phyloP scores from a whole-genome alignment of 1,140 invertebrate genomes.

The Ooceraea biroi region DNA sequence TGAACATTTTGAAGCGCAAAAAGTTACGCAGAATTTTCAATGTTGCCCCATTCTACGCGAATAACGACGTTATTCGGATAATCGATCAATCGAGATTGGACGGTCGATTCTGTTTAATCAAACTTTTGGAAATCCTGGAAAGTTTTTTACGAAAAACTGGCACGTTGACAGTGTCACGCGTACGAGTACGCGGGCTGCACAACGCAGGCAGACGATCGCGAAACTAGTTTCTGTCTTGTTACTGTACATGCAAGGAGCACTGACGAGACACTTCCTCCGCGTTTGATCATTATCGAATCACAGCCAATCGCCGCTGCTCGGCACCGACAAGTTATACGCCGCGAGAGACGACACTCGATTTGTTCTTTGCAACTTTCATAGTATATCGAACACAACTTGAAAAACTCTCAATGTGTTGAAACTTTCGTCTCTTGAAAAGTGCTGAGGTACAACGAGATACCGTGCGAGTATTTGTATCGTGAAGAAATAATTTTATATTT shows the following conservation, averaged over 20 bases:
- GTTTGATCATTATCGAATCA: conserved; percentile 51
- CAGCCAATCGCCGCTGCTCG: conserved; percentile 5
- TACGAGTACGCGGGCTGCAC: too few species aligned
- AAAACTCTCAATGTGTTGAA: too few species aligned
- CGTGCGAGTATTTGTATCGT: too few species aligned
- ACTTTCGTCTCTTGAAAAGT: too few species aligned
- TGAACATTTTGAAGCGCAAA: conserved; percentile 2
- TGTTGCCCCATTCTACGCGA: background rate
- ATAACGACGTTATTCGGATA: conserved; percentile 5
- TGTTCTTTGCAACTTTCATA: background rate
- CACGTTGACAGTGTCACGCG: too few species aligned
- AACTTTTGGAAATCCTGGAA: too few species aligned
- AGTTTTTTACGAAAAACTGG: background rate
- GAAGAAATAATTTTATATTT: too few species aligned
- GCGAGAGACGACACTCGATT: background rate
- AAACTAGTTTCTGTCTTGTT: background rate
- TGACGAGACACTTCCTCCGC: conserved; percentile 53
- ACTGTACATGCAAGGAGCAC: conserved; percentile 32
- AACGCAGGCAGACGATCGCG: background rate
- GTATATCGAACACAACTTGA: too few species aligned
- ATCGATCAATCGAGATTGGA: too few species aligned
- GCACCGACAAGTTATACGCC: background rate
- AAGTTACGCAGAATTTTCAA: background rate
- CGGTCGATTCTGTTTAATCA: too few species aligned
- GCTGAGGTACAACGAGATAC: too few species aligned